phyloP scores from a whole-genome alignment of 2,888 invertebrate species.

The Zhengitettix transpicula region DNA sequence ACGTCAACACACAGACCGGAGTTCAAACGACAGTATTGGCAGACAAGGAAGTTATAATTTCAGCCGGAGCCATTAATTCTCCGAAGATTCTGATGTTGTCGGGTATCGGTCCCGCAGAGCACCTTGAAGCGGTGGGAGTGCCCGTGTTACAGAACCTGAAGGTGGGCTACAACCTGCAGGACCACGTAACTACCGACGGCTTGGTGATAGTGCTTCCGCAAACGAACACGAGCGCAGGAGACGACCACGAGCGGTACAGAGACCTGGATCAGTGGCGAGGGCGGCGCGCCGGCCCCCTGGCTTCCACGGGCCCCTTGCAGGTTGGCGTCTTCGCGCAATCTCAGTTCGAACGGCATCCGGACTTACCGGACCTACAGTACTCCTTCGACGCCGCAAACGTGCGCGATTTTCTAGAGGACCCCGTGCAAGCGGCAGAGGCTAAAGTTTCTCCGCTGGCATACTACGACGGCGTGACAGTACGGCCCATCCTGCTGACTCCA shows the following conservation, averaged over 20 bases:
- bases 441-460: conserved; percentile 39
- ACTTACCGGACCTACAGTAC: conserved; percentile 47
- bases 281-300: conserved; percentile 15
- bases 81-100: conserved; percentile 47
- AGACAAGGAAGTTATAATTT: conserved; percentile 40
- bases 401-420: conserved; percentile 39
- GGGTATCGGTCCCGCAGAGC: conserved; percentile 43
- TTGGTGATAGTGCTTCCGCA: conserved; percentile 31
- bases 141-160: conserved; percentile 42
- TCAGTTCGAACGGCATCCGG: conserved; percentile 23
- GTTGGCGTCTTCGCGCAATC: conserved; percentile 42
- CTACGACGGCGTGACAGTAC: conserved; percentile 34
- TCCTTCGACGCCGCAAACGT: conserved; percentile 42
- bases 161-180: conserved; percentile 36
- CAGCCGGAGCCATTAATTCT: conserved; percentile 39
- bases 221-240: conserved; percentile 15
- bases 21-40: conserved; percentile 25
- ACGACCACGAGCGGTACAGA: conserved; percentile 12
- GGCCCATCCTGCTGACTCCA: conserved; percentile 19
- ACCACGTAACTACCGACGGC: conserved; percentile 50
- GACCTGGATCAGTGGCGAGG: conserved; percentile 16
- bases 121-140: conserved; percentile 33
- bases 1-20: conserved; percentile 15
- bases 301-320: conserved; percentile 11
- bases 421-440: conserved; percentile 30